Evolutionary conservation across 2,113 vertebrate species (phyloP), one percentile per base, ranked within the genome.

Genomic region (Catagonus wagneri): DNA sequence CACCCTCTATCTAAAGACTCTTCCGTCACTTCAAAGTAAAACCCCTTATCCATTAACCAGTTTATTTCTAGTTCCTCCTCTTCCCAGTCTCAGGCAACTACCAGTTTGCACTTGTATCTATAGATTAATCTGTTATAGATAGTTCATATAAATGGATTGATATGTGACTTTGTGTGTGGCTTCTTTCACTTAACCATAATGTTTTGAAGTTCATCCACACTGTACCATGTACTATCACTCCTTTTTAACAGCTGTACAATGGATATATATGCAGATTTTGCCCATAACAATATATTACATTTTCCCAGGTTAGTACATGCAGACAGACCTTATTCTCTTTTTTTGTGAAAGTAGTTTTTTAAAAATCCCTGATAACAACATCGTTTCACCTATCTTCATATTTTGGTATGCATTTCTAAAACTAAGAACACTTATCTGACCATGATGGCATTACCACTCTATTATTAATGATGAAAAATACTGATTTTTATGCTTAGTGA

Each of bases 351-450:
- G 15, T 39, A 72, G 72, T 89, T 78, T 72, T 76, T 72, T 61
- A 92, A 58, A 84, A 63, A 85, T 60, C 4, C 54, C 6, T 32
- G 4, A 69, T 13, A 75, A 86, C 17, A 65, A 65, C 23, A 95
- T 83, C 52, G 44, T 76, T 72, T 84, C 20, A 87, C 9, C 27
- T 78, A 50, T 58, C 20, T 27, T 74, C 23, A 39, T 69, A 83
- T 90, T 90, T 68, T 87, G 36, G 39, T 83, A 86, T 63, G 19
- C 27, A 90, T 34, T 69, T 93, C 54, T 84, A 84, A 96, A 96
- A 93, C 9, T 72, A 94, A 83, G 32, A 86, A 81, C 14, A 52
- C 50, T 76, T 86, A 60, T 36, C 34, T 71, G 61, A 83, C 20
- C 34, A 84, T 63, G n/a, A 91, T 95, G 50, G 8, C 25, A 80